Evolutionary conservation across 2,888 invertebrate species (phyloP).

Genomic region (Hoplodrina ambigua): DNA sequence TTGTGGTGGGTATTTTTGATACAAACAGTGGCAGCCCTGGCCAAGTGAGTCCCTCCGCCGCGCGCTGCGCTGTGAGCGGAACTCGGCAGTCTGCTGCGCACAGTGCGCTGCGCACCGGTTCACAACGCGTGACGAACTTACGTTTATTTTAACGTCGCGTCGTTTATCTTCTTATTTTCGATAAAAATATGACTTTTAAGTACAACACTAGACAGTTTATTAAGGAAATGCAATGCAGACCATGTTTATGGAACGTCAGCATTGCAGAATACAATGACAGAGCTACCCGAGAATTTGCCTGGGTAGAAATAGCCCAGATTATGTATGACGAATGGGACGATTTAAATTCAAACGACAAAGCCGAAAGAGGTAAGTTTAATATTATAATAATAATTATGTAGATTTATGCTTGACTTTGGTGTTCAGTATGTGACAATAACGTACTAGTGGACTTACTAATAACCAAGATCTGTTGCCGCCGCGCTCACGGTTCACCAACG

Average conservation of each 20-base stretch:
- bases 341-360: slow-evolving; percentile 54
- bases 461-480: not conserved
- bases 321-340: slow-evolving; percentile 59
- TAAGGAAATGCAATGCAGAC: slow-evolving; percentile 56
- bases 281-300: slow-evolving; percentile 52
- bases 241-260: slow-evolving; percentile 60
- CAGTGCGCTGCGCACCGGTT: slow-evolving; percentile 28
- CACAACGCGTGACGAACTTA: slow-evolving; percentile 14
- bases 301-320: slow-evolving; percentile 58
- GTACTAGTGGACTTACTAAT: not conserved
- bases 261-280: slow-evolving; percentile 55
- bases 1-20: slow-evolving; percentile 1
- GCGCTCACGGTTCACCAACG: slow-evolving; percentile 22
- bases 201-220: slow-evolving; percentile 61
- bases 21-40: slow-evolving; percentile 26
- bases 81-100: slow-evolving; percentile 44
- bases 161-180: not conserved
- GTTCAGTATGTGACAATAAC: not conserved
- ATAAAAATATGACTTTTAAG: slow-evolving; percentile 37
- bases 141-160: slow-evolving; percentile 14
- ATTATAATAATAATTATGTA: not conserved
- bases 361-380: slow-evolving; percentile 51
- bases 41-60: slow-evolving; percentile 31
- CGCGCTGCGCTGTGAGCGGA: slow-evolving; percentile 33
- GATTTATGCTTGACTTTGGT: not conserved